phyloP scores from a whole-genome alignment of 2,888 invertebrate species.

The Bombyx huttoni region DNA sequence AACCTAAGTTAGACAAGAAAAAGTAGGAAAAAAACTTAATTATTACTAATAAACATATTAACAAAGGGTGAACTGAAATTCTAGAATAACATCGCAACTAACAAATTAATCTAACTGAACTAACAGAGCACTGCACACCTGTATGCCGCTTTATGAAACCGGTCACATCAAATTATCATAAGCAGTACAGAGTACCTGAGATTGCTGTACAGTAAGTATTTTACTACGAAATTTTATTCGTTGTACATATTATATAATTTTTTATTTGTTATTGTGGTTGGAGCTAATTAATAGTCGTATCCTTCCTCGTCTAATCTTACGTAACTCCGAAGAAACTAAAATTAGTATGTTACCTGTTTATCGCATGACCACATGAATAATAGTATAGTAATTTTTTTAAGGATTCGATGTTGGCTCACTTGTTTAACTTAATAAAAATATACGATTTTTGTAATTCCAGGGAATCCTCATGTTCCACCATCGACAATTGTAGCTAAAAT shows the following conservation, averaged over 20 bases:
- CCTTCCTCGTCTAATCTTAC: neutral
- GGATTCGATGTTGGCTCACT: neutral
- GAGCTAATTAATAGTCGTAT: neutral
- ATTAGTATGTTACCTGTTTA: neutral
- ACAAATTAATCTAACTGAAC: slow-evolving; percentile 32
- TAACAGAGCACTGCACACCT: slow-evolving; percentile 70
- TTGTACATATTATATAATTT: neutral
- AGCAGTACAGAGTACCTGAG: slow-evolving; percentile 57
- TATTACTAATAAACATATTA: neutral
- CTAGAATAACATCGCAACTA: slow-evolving; percentile 19
- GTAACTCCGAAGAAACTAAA: neutral
- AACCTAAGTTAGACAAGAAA: no score
- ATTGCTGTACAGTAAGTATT: slow-evolving; percentile 67
- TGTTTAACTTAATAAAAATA: neutral
- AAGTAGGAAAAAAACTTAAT: neutral
- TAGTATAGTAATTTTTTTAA: neutral
- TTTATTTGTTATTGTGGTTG: neutral
- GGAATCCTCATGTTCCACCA: slow-evolving; percentile 83
- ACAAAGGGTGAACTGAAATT: neutral
- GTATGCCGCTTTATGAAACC: slow-evolving; percentile 71
- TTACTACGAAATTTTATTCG: neutral
- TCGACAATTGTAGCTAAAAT: slow-evolving; percentile 87
- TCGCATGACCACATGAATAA: slow-evolving; percentile 1
- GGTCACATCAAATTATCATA: slow-evolving; percentile 43
- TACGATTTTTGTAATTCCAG: slow-evolving; percentile 39